Evolutionary conservation across 2,888 invertebrate species (phyloP).

Genomic region (Pharmacophagus antenor): DNA sequence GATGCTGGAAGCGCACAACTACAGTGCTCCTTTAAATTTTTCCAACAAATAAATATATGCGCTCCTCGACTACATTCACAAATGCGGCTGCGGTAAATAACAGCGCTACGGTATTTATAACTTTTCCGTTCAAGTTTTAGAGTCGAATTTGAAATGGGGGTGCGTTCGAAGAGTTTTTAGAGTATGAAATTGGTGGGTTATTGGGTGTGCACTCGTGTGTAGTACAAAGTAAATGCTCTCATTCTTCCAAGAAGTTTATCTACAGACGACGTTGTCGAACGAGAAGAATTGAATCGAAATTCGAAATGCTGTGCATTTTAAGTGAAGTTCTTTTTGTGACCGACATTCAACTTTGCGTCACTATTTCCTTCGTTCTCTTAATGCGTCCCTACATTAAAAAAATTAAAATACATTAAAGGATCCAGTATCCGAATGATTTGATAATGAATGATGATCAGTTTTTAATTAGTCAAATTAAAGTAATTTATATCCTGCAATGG

Average conservation of each 20-base stretch:
- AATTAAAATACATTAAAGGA: too few relatives aligned
- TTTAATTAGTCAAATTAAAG: too few relatives aligned
- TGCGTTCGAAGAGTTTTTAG: conserved; percentile 11
- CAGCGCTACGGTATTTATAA: conserved; percentile 4
- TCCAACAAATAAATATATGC: conserved; percentile 30
- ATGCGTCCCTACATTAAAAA: too few relatives aligned
- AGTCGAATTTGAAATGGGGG: conserved; percentile 20
- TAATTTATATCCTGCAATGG: too few relatives aligned
- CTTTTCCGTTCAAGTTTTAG: background rate
- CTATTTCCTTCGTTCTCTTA: background rate
- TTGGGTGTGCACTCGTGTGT: conserved; percentile 20
- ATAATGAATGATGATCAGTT: too few relatives aligned
- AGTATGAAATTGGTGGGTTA: conserved; percentile 26
- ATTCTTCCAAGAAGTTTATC: conserved; percentile 14
- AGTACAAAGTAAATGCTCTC: conserved; percentile 17
- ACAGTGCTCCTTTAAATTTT: conserved; percentile 26
- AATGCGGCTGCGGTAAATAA: conserved; percentile 19
- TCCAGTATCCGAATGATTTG: too few relatives aligned
- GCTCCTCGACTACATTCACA: conserved; percentile 11
- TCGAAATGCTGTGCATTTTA: background rate
- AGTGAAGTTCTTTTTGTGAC: background rate
- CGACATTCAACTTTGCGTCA: background rate
- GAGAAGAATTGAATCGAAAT: background rate
- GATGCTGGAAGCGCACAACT: conserved; percentile 21
- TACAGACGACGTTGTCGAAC: background rate